These are phyloP conservation scores for Meteorus colon DNA, from an alignment of 2,888 invertebrate species.

Conservation along the genomic window DNA sequence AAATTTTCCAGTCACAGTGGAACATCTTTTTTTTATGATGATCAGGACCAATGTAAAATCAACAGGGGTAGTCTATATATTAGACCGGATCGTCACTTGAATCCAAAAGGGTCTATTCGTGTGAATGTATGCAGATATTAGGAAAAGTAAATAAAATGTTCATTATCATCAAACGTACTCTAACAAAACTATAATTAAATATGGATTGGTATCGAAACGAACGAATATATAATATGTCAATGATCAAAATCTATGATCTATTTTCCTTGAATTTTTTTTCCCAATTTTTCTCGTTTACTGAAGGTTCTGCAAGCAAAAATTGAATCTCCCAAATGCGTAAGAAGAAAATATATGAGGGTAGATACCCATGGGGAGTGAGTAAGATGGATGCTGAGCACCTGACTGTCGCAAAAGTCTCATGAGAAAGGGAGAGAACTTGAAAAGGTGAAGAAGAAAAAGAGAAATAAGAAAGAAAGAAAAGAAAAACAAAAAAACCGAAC, in stretches of 20 bases:
- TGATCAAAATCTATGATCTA: too few species aligned
- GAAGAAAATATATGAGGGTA: constrained; percentile 2
- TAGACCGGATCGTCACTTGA: too few species aligned
- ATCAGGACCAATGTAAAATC: too few species aligned
- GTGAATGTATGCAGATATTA: too few species aligned
- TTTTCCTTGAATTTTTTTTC: neutral
- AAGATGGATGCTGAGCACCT: constrained; percentile 44
- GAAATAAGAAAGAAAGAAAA: constrained; percentile 53
- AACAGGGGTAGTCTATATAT: too few species aligned
- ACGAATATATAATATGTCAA: too few species aligned
- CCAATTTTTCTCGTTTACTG: constrained; percentile 2
- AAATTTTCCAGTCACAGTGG: neutral
- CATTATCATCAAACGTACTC: too few species aligned
- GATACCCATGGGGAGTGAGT: constrained; percentile 21
- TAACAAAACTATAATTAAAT: neutral
- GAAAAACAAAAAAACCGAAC: constrained; percentile 47
- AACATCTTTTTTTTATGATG: too few species aligned
- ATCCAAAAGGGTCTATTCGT: too few species aligned
- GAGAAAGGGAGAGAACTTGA: constrained; percentile 33
- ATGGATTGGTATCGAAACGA: too few species aligned
- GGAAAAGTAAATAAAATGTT: too few species aligned
- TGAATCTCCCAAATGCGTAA: constrained; percentile 32
- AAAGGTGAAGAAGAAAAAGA: constrained; percentile 50
- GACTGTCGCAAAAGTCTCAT: constrained; percentile 40
- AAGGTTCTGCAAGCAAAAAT: constrained; percentile 28